Conservation (phyloP, 1,140 invertebrate genomes). For the Stegodyphus dumicola region DNA sequence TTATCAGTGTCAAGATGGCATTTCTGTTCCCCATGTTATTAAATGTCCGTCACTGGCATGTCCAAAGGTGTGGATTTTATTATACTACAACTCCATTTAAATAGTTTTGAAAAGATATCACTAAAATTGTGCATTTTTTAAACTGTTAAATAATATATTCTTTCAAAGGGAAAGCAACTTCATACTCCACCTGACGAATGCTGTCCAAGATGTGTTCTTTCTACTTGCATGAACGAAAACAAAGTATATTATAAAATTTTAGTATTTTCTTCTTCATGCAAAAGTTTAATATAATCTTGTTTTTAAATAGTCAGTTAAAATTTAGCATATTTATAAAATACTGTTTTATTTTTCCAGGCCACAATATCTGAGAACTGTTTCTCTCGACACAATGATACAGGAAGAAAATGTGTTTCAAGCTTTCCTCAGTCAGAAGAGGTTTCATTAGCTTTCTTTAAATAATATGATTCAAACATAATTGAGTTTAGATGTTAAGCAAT, state of each 20-base stretch:
- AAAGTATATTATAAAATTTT: neutral
- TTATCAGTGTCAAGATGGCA: slow-evolving; percentile 36
- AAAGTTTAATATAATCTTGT: neutral
- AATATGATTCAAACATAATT: too few relatives aligned
- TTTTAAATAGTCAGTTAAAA: neutral
- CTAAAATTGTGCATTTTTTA: neutral
- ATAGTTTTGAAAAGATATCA: neutral
- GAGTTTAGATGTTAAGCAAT: too few relatives aligned
- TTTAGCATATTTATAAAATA: neutral
- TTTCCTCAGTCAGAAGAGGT: too few relatives aligned
- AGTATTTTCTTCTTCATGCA: neutral
- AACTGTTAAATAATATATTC: neutral
- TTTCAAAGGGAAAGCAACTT: slow-evolving; percentile 22
- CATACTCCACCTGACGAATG: slow-evolving; percentile 2
- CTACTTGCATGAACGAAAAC: neutral
- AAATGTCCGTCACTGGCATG: slow-evolving; percentile 27
- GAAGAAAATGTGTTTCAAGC: too few relatives aligned
- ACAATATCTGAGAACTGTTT: neutral
- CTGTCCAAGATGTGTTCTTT: slow-evolving; percentile 25
- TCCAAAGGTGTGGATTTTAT: slow-evolving; percentile 10
- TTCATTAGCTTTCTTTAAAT: too few relatives aligned
- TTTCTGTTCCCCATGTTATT: slow-evolving; percentile 25
- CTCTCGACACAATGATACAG: neutral
- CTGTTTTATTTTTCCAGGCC: neutral
- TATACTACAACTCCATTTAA: neutral